Percentiles rank a stretch among this genome's conserved stretches.
phyloP scores from a whole-genome alignment of 2,113 vertebrate species.

The Dendropsophus ebraccatus region DNA sequence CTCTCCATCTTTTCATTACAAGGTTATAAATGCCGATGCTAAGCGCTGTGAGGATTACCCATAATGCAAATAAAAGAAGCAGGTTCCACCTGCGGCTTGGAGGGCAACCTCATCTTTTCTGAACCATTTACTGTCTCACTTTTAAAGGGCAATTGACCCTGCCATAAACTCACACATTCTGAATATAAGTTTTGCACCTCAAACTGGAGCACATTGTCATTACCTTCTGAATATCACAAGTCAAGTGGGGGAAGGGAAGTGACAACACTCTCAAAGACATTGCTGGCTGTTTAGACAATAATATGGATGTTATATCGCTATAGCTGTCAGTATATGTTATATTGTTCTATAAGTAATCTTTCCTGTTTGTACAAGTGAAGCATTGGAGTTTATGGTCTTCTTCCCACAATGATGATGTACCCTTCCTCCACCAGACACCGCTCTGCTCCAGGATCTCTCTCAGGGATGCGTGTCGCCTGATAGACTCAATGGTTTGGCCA shows the following conservation, averaged over 20 bases:
- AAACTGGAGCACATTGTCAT: not conserved
- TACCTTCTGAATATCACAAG: not conserved
- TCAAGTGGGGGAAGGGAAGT: not conserved
- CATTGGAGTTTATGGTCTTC: no score
- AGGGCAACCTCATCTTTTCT: not conserved
- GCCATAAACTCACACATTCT: not conserved
- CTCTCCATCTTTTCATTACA: not conserved
- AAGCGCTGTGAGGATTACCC: not conserved
- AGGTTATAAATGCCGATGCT: not conserved
- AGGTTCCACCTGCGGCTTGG: not conserved
- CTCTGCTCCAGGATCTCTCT: slow-evolving; percentile 81
- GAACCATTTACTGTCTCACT: not conserved
- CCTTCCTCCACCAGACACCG: slow-evolving; percentile 75
- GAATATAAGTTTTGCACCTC: not conserved
- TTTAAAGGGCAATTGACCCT: not conserved
- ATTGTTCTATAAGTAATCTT: not conserved
- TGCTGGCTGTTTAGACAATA: not conserved
- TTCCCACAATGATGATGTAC: not conserved
- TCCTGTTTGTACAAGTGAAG: not conserved
- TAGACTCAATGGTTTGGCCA: slow-evolving; percentile 78
- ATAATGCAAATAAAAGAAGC: not conserved
- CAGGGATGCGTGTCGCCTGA: slow-evolving; percentile 77
- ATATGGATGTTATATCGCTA: no score
- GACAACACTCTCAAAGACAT: not conserved
- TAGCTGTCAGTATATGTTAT: not conserved